A percentile compares a stretch with the other conserved stretches of the same genome.
Evolutionary conservation across 2,113 vertebrate genomes (phyloP).

Genomic region (Ursus arctos): DNA sequence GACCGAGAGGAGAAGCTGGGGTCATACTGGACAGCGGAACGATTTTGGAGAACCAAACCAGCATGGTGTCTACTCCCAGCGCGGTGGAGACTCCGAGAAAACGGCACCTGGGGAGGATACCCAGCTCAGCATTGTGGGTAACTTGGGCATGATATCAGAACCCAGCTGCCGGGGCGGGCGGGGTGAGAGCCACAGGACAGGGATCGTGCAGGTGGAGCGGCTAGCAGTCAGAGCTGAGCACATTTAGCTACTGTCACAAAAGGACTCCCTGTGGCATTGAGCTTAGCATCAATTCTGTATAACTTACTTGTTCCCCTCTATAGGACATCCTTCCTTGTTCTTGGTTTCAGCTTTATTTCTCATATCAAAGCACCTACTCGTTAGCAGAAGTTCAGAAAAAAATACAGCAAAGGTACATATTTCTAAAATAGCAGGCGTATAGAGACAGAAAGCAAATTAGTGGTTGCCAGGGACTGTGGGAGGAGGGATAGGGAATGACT

Average conservation of each 20-base stretch:
- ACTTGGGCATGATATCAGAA: not conserved
- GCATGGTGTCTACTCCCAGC: accelerated
- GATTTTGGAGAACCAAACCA: not conserved
- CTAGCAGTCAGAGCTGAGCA: not conserved
- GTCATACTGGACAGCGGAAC: accelerated
- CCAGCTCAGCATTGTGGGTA: accelerated
- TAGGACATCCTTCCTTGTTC: not conserved
- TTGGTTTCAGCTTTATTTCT: not conserved
- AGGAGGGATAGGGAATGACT: not conserved
- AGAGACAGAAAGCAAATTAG: not conserved
- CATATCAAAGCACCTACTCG: not conserved
- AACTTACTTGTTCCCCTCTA: too few relatives aligned
- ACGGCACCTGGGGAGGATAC: not conserved
- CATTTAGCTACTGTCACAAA: not conserved
- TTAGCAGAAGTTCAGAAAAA: not conserved
- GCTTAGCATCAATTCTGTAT: accelerated
- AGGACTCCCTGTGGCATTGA: not conserved
- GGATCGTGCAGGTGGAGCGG: accelerated
- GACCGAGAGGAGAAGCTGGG: not conserved
- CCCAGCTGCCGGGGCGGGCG: not conserved
- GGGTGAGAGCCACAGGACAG: accelerated
- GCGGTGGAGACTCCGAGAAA: not conserved
- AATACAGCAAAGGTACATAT: not conserved
- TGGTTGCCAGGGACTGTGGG: not conserved
- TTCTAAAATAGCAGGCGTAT: not conserved